Conservation (phyloP, 1,140 invertebrate species). For the Atopsyche davidsoni region DNA sequence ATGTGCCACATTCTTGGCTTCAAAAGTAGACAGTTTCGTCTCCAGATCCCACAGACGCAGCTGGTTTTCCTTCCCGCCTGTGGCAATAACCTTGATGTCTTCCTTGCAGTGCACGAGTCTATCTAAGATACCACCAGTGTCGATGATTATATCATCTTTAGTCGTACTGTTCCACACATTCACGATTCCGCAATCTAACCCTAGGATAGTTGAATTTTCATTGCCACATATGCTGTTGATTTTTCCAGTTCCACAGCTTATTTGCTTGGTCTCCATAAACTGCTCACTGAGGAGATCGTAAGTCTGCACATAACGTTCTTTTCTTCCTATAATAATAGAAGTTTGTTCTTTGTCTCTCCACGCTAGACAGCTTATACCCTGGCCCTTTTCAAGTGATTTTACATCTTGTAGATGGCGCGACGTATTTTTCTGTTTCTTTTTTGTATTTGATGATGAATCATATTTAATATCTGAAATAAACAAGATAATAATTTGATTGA, state of each 20-base stretch:
- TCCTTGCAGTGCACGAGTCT: slow-evolving; percentile 41
- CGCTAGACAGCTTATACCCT: slow-evolving; percentile 56
- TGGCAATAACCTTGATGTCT: slow-evolving; percentile 34
- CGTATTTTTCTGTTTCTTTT: slow-evolving; percentile 43
- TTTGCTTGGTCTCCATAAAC: slow-evolving; percentile 5
- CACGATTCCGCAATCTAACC: slow-evolving; percentile 31
- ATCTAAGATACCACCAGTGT: slow-evolving; percentile 37
- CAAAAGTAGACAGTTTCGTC: slow-evolving; percentile 38
- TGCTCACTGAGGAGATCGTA: slow-evolving; percentile 13
- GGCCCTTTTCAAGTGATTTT: slow-evolving; percentile 45
- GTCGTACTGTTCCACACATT: slow-evolving; percentile 39
- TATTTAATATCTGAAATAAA: slow-evolving; percentile 42
- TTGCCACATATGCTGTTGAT: slow-evolving; percentile 12
- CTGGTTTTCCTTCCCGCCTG: slow-evolving; percentile 53
- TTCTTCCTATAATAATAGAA: slow-evolving; percentile 59
- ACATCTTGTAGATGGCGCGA: slow-evolving; percentile 48
- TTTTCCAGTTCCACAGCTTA: slow-evolving; percentile 18
- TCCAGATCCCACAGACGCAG: slow-evolving; percentile 49
- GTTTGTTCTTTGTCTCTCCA: slow-evolving; percentile 63
- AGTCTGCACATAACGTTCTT: slow-evolving; percentile 31
- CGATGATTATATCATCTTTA: slow-evolving; percentile 30
- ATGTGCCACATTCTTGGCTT: slow-evolving; percentile 57
- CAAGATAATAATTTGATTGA: not conserved
- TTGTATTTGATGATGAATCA: slow-evolving; percentile 35
- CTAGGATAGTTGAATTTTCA: slow-evolving; percentile 15